Conservation (phyloP, 2,797 vertebrate species). For the Telmatherina bonti region DNA sequence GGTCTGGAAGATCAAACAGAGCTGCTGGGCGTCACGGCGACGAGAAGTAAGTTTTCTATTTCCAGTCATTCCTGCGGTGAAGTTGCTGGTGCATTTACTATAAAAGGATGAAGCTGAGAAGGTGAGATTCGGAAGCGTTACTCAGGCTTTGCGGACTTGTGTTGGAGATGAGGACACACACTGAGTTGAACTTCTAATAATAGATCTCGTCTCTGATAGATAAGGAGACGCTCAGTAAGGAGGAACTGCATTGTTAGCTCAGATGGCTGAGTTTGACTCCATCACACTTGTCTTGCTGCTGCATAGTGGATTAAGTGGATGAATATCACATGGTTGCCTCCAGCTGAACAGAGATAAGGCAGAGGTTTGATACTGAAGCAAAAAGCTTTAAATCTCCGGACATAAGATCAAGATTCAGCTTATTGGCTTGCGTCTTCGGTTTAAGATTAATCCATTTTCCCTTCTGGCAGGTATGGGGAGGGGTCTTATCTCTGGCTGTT, state of each 20-base stretch:
- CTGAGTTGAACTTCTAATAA: neutral
- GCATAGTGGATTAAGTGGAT: neutral
- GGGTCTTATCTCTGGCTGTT: neutral
- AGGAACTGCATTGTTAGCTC: neutral
- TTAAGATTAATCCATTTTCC: slow-evolving; percentile 11
- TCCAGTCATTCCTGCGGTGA: neutral
- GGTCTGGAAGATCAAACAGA: slow-evolving; percentile 99
- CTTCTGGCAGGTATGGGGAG: neutral
- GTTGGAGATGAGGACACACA: neutral
- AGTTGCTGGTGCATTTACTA: neutral
- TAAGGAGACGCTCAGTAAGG: neutral
- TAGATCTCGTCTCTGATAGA: neutral
- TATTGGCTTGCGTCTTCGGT: neutral
- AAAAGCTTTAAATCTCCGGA: slow-evolving; percentile 6
- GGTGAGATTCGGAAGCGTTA: neutral
- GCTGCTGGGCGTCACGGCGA: slow-evolving; percentile 97
- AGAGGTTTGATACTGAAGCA: neutral
- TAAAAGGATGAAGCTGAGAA: neutral
- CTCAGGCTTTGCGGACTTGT: neutral
- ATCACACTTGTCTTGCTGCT: neutral
- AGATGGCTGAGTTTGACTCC: neutral
- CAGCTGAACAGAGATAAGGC: slow-evolving; percentile 8
- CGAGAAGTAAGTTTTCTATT: slow-evolving; percentile 89
- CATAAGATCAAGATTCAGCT: neutral
- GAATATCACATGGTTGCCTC: neutral